These are phyloP conservation scores for Aramus guarauna DNA, from an alignment of 2,113 vertebrate species.

Conservation along the genomic window DNA sequence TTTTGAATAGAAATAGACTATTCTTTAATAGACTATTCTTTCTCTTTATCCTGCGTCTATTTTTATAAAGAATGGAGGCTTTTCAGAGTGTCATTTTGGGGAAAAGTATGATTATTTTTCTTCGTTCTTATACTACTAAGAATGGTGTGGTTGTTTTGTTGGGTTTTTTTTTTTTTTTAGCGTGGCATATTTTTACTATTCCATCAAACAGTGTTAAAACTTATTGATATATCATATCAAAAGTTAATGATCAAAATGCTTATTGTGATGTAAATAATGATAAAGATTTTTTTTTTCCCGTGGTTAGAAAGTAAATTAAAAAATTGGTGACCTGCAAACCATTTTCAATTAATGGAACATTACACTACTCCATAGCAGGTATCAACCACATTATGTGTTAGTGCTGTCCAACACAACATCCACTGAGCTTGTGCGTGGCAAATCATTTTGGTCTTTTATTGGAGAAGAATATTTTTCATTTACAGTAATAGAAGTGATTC, in stretches of 20 bases:
- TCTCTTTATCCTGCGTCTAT: neutral
- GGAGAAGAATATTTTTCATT: neutral
- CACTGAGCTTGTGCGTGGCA: neutral
- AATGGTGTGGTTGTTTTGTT: neutral
- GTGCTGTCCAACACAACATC: neutral
- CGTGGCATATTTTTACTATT: neutral
- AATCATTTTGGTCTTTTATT: neutral
- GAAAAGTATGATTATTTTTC: neutral
- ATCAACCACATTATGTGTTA: neutral
- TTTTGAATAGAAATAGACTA: neutral
- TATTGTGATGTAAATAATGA: neutral
- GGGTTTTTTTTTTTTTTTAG: neutral
- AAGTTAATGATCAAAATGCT: neutral
- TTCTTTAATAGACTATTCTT: neutral
- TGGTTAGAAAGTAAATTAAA: neutral
- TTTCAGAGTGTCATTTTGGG: neutral
- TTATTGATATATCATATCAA: neutral
- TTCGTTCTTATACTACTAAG: neutral
- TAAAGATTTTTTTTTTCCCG: neutral
- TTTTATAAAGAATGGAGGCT: neutral
- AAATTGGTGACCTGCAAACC: neutral
- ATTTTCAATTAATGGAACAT: neutral
- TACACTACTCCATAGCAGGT: neutral
- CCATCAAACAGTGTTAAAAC: neutral
- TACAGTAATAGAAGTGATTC: neutral